A percentile compares a stretch with the other conserved stretches of the same genome.
phyloP scores from a whole-genome alignment of 30 jellyfish, hydroid and myxozoan species.

The Turritopsis rubra region DNA sequence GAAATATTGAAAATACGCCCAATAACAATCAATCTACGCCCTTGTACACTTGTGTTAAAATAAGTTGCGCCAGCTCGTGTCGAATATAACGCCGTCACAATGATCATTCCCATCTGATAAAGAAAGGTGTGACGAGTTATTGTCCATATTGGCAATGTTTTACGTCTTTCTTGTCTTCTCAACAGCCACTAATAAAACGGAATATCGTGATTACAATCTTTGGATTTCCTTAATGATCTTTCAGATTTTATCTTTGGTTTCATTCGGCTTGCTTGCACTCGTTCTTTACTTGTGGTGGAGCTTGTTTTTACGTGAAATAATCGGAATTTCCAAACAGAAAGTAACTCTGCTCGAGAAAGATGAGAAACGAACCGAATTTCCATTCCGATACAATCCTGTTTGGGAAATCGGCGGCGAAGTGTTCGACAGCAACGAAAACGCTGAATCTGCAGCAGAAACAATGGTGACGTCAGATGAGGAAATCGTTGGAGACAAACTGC shows the following conservation, averaged over 20 bases:
- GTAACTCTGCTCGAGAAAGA: neutral
- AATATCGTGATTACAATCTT: no score
- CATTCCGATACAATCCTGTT: conserved; percentile 1
- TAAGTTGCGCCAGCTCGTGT: no score
- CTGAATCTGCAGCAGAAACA: neutral
- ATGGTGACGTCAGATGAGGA: neutral
- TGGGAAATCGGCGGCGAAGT: conserved; percentile 16
- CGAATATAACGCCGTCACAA: no score
- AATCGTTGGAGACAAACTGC: neutral
- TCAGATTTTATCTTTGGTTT: conserved; percentile 1
- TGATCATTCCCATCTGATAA: no score
- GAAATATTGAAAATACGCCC: no score
- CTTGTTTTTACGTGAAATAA: conserved; percentile 5
- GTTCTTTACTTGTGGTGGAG: conserved; percentile 32
- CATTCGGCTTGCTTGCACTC: conserved; percentile 2
- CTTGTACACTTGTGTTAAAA: no score
- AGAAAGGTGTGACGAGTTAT: no score
- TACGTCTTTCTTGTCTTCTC: no score
- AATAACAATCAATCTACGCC: no score
- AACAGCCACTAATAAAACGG: no score
- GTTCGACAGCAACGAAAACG: conserved; percentile 13
- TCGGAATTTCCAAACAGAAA: neutral
- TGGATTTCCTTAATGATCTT: neutral
- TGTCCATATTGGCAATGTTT: no score
- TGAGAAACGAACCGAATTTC: neutral